Conservation (phyloP, 2,113 vertebrate genomes). For the Cryptomyrus ogoouensis region DNA sequence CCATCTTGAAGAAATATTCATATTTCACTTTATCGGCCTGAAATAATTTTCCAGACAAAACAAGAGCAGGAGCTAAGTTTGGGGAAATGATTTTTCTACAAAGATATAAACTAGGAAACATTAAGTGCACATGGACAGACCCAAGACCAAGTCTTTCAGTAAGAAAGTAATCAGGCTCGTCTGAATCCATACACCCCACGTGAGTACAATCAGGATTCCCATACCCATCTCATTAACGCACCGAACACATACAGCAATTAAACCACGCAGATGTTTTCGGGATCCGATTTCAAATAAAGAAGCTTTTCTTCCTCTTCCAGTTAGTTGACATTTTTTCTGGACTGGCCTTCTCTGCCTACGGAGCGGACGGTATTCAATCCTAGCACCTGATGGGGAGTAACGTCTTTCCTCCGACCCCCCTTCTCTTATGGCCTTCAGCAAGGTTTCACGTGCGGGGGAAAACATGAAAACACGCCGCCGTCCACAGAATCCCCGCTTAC, state of each 20-base stretch:
- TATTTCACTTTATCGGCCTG: not conserved
- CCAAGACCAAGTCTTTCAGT: not conserved
- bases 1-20: not conserved
- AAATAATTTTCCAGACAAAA: not conserved
- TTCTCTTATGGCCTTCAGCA: not conserved
- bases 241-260: conserved; percentile 1
- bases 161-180: not conserved
- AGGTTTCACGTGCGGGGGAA: not conserved
- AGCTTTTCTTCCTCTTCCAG: not conserved
- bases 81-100: not conserved
- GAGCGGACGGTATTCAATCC: not conserved
- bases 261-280: not conserved
- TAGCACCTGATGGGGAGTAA: not conserved
- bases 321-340: not conserved
- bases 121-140: not conserved
- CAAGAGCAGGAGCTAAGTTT: not conserved
- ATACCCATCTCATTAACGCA: not conserved
- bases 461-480: not conserved
- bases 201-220: not conserved
- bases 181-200: not conserved
- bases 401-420: not conserved
- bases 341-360: not conserved
- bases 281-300: not conserved
- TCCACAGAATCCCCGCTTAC: not conserved
- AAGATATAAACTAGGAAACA: not conserved